Evolutionary conservation across 2,888 invertebrate species (phyloP).

Genomic region (Dicranocentrus wangi): DNA sequence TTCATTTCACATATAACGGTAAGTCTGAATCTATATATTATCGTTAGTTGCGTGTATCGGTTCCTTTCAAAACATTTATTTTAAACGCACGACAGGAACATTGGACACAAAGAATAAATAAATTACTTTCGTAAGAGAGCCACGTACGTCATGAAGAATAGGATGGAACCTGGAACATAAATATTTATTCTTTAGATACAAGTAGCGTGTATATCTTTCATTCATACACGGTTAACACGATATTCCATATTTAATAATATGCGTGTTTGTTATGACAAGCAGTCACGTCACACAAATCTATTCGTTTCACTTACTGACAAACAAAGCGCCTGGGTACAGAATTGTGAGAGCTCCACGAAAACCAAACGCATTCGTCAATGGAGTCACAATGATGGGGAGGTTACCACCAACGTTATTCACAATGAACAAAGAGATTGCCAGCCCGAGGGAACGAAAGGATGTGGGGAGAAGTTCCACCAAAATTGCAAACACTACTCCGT

Average conservation of each 20-base stretch:
- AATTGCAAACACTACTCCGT: slow-evolving; percentile 92
- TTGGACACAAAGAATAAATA: too few relatives aligned
- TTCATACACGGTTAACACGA: too few relatives aligned
- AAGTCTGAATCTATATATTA: too few relatives aligned
- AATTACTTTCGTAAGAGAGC: slow-evolving; percentile 15
- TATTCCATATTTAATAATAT: too few relatives aligned
- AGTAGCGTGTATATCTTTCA: too few relatives aligned
- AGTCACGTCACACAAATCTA: not conserved
- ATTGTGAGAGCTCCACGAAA: slow-evolving; percentile 89
- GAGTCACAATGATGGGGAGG: slow-evolving; percentile 89
- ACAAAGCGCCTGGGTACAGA: slow-evolving; percentile 90
- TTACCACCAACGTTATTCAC: slow-evolving; percentile 95
- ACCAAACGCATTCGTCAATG: slow-evolving; percentile 86
- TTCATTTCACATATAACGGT: too few relatives aligned
- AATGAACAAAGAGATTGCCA: slow-evolving; percentile 91
- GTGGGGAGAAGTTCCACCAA: slow-evolving; percentile 90
- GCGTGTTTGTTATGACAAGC: too few relatives aligned
- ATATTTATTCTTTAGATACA: too few relatives aligned
- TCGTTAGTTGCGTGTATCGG: too few relatives aligned
- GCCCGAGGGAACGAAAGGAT: slow-evolving; percentile 86
- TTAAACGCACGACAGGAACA: too few relatives aligned
- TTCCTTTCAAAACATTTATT: too few relatives aligned
- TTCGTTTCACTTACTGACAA: slow-evolving; percentile 81
- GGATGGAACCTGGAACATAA: slow-evolving; percentile 38
- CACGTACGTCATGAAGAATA: slow-evolving; percentile 52